Conservation (phyloP, 1,140 invertebrate species). For the Holcopasites calliopsidis region DNA sequence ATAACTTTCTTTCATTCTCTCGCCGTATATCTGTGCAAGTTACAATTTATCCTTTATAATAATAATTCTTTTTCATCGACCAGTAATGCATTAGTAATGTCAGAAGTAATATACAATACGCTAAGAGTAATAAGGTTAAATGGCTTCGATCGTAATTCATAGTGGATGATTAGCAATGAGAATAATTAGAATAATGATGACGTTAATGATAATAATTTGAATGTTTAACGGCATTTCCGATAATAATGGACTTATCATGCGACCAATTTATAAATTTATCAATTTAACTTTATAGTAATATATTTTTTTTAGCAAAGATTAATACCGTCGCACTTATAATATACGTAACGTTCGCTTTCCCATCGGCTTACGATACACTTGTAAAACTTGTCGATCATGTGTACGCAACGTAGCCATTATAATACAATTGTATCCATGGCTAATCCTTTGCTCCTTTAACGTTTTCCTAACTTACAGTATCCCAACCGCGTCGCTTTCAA, state of each 20-base stretch:
- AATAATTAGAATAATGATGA: conserved; percentile 14
- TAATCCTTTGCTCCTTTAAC: not conserved
- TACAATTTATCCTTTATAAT: not conserved
- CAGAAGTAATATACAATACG: not conserved
- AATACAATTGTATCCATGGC: conserved; percentile 23
- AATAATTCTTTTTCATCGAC: not conserved
- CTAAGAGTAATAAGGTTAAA: conserved; percentile 34
- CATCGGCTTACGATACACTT: not conserved
- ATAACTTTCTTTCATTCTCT: not conserved
- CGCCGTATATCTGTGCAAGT: too few relatives aligned
- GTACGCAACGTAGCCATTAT: too few relatives aligned
- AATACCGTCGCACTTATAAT: conserved; percentile 75
- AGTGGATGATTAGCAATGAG: too few relatives aligned
- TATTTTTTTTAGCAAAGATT: conserved; percentile 60
- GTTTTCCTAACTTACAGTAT: not conserved
- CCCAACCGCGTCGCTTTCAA: not conserved
- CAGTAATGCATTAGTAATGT: too few relatives aligned
- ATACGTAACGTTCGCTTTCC: conserved; percentile 62
- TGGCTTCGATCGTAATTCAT: conserved; percentile 29
- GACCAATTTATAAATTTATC: conserved; percentile 31
- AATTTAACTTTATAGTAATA: conserved; percentile 15
- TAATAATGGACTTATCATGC: conserved; percentile 5
- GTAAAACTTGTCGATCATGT: too few relatives aligned
- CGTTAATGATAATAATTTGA: too few relatives aligned
- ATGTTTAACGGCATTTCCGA: conserved; percentile 47